A percentile compares a stretch with the other conserved stretches of the same genome.
These are phyloP conservation scores for Antheraea pernyi DNA, from an alignment of 1,140 invertebrate genomes.

Conservation along the genomic window DNA sequence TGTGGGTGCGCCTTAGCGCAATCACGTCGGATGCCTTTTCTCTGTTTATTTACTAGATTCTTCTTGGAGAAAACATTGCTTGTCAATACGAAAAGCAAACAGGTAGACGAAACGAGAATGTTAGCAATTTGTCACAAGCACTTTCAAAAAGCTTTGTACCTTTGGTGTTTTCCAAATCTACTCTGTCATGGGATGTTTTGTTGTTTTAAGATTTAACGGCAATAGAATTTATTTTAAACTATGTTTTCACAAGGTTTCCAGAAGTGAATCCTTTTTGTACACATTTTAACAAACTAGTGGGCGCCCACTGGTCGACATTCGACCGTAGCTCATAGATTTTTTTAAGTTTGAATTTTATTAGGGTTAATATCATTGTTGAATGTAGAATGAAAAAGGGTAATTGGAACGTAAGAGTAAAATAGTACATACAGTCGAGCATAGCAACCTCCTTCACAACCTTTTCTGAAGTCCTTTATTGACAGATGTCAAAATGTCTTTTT, in stretches of 20 bases:
- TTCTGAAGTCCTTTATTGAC: too few species aligned
- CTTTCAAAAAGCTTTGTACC: constrained; percentile 41
- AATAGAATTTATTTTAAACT: neutral
- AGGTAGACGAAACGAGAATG: constrained; percentile 46
- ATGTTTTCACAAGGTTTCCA: neutral
- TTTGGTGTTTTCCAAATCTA: constrained; percentile 7
- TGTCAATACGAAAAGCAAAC: constrained; percentile 66
- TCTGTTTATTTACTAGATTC: constrained; percentile 53
- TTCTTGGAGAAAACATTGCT: constrained; percentile 60
- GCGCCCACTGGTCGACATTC: too few species aligned
- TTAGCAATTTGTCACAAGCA: constrained; percentile 40
- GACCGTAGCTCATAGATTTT: too few species aligned
- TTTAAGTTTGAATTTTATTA: too few species aligned
- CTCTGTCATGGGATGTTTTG: neutral
- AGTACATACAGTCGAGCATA: too few species aligned
- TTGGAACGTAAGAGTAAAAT: too few species aligned
- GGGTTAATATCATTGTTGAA: too few species aligned
- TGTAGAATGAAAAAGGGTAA: too few species aligned
- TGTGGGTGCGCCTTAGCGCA: constrained; percentile 50
- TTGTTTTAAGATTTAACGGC: neutral
- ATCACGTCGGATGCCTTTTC: constrained; percentile 48
- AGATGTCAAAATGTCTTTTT: too few species aligned
- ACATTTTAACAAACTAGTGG: too few species aligned
- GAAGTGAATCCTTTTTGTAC: neutral
- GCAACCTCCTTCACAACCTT: too few species aligned